Percentiles rank a stretch among this genome's conserved stretches.
Conservation (phyloP, 2,797 vertebrate species). For the Distichodus sexfasciatus region DNA sequence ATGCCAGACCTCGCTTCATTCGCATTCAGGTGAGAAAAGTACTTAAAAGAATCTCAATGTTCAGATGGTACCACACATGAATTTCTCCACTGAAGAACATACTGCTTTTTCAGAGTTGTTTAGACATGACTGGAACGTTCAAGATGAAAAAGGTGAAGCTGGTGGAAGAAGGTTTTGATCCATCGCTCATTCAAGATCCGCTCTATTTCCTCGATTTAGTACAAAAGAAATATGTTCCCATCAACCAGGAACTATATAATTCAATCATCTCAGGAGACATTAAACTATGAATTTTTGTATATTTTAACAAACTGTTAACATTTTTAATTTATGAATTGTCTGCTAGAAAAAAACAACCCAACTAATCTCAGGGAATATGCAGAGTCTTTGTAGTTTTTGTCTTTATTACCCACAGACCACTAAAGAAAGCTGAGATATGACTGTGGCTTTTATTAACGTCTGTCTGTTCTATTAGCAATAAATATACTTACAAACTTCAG, state of each 20-base stretch:
- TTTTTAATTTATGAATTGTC: not conserved
- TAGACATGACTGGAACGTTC: conserved; percentile 82
- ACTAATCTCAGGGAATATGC: conserved; percentile 69
- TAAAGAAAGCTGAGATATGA: not conserved
- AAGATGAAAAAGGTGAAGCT: conserved; percentile 87
- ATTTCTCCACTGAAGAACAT: not conserved
- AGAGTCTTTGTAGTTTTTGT: conserved; percentile 6
- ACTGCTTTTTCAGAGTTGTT: conserved; percentile 56
- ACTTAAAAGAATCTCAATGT: not conserved
- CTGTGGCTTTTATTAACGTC: conserved; percentile 4
- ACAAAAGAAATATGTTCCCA: conserved; percentile 74
- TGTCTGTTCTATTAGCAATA: conserved; percentile 5
- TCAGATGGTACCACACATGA: not conserved
- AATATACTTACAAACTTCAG: conserved; percentile 5
- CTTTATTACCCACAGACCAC: conserved; percentile 6
- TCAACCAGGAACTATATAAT: conserved; percentile 77
- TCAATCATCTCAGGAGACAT: conserved; percentile 63
- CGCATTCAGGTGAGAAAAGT: conserved; percentile 77
- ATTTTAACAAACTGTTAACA: not conserved
- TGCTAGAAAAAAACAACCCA: conserved; percentile 1
- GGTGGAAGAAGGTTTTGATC: conserved; percentile 84
- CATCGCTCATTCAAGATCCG: conserved; percentile 69
- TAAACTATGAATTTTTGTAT: conserved; percentile 72
- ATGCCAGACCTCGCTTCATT: conserved; percentile 83
- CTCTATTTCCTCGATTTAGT: conserved; percentile 82